Base-by-base conservation (phyloP, 2,888 invertebrate species). In the Maniola hyperantus region DNA sequence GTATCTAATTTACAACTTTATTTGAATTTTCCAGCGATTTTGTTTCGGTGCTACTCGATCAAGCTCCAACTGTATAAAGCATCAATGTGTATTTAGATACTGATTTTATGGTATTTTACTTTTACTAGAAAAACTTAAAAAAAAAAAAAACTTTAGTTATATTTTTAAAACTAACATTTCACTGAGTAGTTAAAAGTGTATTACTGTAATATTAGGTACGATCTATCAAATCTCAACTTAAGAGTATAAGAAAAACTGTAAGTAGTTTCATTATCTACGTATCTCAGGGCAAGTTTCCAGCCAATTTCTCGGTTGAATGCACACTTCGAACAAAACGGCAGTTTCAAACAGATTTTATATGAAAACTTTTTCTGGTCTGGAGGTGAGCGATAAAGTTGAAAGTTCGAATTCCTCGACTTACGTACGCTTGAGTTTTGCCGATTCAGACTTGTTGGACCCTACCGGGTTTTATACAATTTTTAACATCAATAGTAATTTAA, bases 261-360 rank as follows among this genome's bases (percentile, higher is more conserved):
- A 64, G 53, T 55, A 69, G 58, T 66, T 71, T 69, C 70, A 72
- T 68, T 66, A 70, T 71, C 68, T 65, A 63, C 61, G 61, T 64
- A 71, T 73, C 73, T 70, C 61, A 63, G 61, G 48, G 60, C 58
- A 76, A 77, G 73, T 77, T 77, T 72, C 59, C 65, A 72, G 72
- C 68, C 78, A 81, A 81, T 81, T 81, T 81, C 71, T 69, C 75
- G 74, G 72, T 68, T 69, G 76, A 77, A 70, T 75, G 77, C 74
- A 67, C 68, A 65, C 68, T 67, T 63, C 71, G 71, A 69, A 73
- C 72, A 71, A 72, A 73, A 72, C 72, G 72, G 68, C 72, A 77
- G 74, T 77, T 77, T 69, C 48, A 59, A 73, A 72, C 69, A 72
- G 71, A 71, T 75, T 77, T 76, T 75, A 75, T 78, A 73, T 66